phyloP scores from a whole-genome alignment of 2,797 vertebrate genomes.

The Crocidura indochinensis region DNA sequence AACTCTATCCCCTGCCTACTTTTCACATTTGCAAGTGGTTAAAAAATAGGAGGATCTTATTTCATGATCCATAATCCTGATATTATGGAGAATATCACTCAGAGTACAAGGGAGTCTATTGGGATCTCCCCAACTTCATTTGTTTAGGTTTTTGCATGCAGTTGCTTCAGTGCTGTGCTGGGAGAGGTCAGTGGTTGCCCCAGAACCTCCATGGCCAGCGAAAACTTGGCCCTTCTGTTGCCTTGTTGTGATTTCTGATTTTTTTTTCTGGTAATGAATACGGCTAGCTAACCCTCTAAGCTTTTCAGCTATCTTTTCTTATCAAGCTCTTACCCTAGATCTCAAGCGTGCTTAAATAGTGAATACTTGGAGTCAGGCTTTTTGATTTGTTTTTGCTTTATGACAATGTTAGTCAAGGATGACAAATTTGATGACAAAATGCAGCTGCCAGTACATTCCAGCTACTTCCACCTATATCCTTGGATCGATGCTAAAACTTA shows the following conservation, averaged over 20 bases:
- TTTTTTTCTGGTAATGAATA: background rate
- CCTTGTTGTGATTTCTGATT: background rate
- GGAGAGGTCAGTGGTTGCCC: background rate
- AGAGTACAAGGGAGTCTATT: background rate
- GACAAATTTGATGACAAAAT: background rate
- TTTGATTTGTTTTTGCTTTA: background rate
- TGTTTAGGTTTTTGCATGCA: background rate
- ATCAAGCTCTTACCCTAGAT: background rate
- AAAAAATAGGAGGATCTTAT: background rate
- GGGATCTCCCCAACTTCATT: no score
- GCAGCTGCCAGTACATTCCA: background rate
- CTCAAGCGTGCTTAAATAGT: background rate
- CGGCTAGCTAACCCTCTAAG: background rate
- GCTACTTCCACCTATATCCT: background rate
- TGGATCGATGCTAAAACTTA: background rate
- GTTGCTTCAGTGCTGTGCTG: background rate
- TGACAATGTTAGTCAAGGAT: background rate
- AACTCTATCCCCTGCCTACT: no score
- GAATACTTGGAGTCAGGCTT: background rate
- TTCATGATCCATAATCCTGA: background rate
- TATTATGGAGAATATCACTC: background rate
- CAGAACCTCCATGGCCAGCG: background rate
- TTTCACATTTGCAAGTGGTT: slow-evolving; percentile 21
- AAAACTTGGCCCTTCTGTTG: background rate
- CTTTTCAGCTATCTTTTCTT: background rate